phyloP scores from a whole-genome alignment of 2,113 vertebrate species.

The Hyaena hyaena region DNA sequence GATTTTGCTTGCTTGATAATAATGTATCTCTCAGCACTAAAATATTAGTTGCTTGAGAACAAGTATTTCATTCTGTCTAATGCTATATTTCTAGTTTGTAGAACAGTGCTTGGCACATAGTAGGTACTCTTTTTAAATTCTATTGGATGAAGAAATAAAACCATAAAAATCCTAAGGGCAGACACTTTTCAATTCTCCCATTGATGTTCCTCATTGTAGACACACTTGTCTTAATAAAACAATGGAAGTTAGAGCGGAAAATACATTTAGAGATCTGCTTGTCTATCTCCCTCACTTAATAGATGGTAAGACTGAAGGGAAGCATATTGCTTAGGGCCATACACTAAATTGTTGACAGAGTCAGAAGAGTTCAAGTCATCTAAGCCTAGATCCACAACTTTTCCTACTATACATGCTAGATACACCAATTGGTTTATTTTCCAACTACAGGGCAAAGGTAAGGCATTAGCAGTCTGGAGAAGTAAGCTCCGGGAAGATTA shows the following conservation, averaged over 20 bases:
- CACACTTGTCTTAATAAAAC: not conserved
- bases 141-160: not conserved
- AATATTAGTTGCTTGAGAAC: constrained; percentile 19
- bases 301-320: not conserved
- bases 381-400: not conserved
- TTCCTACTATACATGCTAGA: not conserved
- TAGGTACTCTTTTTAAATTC: not conserved
- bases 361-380: not conserved
- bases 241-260: not conserved
- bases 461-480: not conserved
- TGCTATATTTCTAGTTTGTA: not conserved
- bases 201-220: not conserved
- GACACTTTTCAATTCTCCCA: not conserved
- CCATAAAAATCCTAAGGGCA: not conserved
- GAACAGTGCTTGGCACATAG: not conserved
- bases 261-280: not conserved
- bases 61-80: not conserved
- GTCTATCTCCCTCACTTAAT: not conserved
- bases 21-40: not conserved
- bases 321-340: not conserved
- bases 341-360: not conserved
- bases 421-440: not conserved
- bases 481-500: not conserved
- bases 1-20: constrained; percentile 35
- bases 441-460: not conserved